Base-by-base conservation (phyloP, 2,797 vertebrate species). In the Forpus xanthops region DNA sequence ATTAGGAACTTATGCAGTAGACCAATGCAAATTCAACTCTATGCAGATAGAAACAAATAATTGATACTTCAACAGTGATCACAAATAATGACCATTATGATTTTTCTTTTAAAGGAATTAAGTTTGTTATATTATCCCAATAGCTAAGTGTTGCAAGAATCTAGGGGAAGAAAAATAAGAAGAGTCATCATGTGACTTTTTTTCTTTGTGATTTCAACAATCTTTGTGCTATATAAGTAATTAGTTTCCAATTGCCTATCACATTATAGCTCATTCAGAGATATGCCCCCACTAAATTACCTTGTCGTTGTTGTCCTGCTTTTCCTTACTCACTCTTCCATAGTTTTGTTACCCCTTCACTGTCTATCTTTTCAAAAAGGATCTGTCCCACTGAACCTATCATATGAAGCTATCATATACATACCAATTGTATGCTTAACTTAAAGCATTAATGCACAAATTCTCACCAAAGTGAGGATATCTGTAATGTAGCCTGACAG, bases 41-140 rank as follows among this genome's bases (percentile, higher is more conserved):
- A 27, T 55, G 75, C 11, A 42, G 33, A 41, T 2, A 62, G 6
- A 68, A 84, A 70, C 2, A 62, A 80, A 28, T 35, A 35, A 50
- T 8, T 39, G 24, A 12, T 50, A 47, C 12, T 67, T 75, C 28
- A 79, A 17, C 12, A 70, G 11, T 24, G 12, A 45, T 66, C 31
- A 58, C 3, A 44, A 52, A 13, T n/a, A 6, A 68, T 17, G 2
- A 2, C 7, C 4, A 12, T 47, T 50, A 35, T 4, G 2, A 44
- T 23, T 83, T 85, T 91, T 65, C 44, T 4, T 60, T 85, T 73
- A 66, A 62, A 24, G 14, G 12, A 71, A 42, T 11, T 41, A 15
- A 4, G 3, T 30, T 82, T 85, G 10, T 65, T 52, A 31, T 8
- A 1, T 52, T 87, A 61, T 49, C 25, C 41, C 31, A 37, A 14